Conservation (phyloP, 2,113 vertebrate genomes). For the Epinephelus moara region DNA sequence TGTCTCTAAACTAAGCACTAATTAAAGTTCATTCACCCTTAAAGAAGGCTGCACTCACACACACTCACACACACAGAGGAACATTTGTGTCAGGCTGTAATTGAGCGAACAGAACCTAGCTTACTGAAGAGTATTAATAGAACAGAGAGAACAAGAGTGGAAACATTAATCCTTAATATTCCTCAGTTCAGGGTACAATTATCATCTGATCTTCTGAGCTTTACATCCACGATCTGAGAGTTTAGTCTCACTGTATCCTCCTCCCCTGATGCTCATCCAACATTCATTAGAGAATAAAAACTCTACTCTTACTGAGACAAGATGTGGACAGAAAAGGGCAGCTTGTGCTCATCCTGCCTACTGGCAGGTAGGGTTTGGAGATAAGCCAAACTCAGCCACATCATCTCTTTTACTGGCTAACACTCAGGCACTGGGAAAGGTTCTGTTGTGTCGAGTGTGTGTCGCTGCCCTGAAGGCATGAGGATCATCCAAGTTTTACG, state of each 20-base stretch:
- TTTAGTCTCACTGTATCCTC: conserved; percentile 5
- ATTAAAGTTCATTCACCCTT: conserved; percentile 54
- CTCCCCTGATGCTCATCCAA: conserved; percentile 34
- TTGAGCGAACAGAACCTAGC: conserved; percentile 64
- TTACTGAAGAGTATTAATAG: conserved; percentile 64
- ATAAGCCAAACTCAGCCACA: neutral
- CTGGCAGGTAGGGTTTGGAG: neutral
- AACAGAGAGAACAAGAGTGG: conserved; percentile 59
- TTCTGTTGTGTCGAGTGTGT: neutral
- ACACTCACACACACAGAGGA: conserved; percentile 10
- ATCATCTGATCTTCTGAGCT: conserved; percentile 52
- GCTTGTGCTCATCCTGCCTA: conserved; percentile 19
- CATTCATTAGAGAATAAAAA: conserved; percentile 9
- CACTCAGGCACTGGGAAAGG: neutral
- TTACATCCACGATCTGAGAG: conserved; percentile 28
- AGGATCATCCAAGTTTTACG: neutral
- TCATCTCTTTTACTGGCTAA: neutral
- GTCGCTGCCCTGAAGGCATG: neutral
- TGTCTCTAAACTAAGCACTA: conserved; percentile 38
- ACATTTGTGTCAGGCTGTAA: conserved; percentile 64
- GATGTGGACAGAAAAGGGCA: conserved; percentile 1
- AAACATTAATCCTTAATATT: conserved; percentile 62
- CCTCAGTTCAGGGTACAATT: conserved; percentile 30
- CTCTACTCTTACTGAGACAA: neutral
- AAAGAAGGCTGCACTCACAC: conserved; percentile 17